These are phyloP conservation scores for Lacerta agilis DNA, from an alignment of 2,797 vertebrate species.

Conservation along the genomic window DNA sequence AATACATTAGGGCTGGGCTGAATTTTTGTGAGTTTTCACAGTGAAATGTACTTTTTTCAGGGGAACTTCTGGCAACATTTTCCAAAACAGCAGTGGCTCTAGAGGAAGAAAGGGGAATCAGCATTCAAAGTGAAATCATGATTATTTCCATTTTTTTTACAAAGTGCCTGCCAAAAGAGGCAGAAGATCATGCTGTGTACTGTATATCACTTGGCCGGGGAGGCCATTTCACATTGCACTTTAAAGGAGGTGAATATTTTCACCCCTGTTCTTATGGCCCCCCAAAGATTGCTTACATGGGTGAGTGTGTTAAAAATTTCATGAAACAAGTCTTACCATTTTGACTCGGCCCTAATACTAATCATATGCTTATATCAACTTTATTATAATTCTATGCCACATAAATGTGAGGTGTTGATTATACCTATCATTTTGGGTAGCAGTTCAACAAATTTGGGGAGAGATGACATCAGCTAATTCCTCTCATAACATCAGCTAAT, in stretches of 20 bases:
- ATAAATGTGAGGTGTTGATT: slow-evolving; percentile 1
- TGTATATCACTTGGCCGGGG: background rate
- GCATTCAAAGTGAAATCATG: background rate
- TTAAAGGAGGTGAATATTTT: background rate
- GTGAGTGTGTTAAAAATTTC: background rate
- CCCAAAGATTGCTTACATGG: background rate
- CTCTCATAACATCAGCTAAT: slow-evolving; percentile 21
- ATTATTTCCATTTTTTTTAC: background rate
- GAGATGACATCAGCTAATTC: slow-evolving; percentile 16
- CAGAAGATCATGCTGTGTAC: background rate
- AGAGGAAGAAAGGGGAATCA: background rate
- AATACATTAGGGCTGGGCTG: background rate
- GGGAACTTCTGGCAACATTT: background rate
- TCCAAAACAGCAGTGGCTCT: background rate
- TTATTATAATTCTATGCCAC: slow-evolving; percentile 14
- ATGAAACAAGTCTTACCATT: background rate
- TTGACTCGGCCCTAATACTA: background rate
- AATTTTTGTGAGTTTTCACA: background rate
- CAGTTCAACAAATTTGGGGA: background rate
- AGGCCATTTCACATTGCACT: background rate
- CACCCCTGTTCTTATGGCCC: background rate
- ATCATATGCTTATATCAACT: background rate
- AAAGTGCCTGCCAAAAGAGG: background rate
- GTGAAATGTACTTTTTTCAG: background rate
- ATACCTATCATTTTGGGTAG: slow-evolving; percentile 1